These are phyloP conservation scores for Planiliza haematocheilus DNA, from an alignment of 2,113 vertebrate species.

Conservation along the genomic window DNA sequence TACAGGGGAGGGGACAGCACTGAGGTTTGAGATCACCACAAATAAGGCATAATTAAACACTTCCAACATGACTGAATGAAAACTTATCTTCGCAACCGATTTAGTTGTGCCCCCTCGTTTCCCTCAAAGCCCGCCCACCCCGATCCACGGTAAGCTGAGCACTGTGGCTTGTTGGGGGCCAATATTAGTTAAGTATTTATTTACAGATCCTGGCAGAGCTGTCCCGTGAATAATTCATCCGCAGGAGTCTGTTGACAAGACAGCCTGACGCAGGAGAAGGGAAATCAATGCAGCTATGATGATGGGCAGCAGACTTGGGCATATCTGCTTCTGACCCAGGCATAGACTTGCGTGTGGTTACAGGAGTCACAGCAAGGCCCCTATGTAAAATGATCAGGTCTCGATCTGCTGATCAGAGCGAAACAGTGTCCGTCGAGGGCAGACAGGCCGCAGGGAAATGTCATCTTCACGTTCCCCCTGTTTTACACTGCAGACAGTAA, in stretches of 20 bases:
- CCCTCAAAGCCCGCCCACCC: conserved; percentile 10
- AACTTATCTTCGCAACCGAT: conserved; percentile 23
- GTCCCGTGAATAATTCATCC: conserved; percentile 81
- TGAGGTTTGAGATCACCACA: conserved; percentile 25
- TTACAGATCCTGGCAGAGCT: conserved; percentile 73
- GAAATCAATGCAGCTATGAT: conserved; percentile 78
- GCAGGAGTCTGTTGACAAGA: conserved; percentile 78
- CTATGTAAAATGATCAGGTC: conserved; percentile 82
- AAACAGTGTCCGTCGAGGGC: conserved; percentile 75
- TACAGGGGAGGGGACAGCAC: too few species aligned
- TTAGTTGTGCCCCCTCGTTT: conserved; percentile 26
- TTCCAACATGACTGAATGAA: conserved; percentile 7
- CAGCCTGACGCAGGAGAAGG: conserved; percentile 72
- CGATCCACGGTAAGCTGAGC: conserved; percentile 62
- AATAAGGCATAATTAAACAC: conserved; percentile 39
- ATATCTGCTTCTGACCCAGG: conserved; percentile 61
- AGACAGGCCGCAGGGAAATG: conserved; percentile 60
- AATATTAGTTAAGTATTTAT: conserved; percentile 83
- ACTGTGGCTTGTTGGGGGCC: conserved; percentile 63
- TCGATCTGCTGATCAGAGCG: conserved; percentile 76
- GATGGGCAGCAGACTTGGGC: conserved; percentile 74
- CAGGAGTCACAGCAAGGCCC: conserved; percentile 69
- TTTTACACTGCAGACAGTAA: conserved; percentile 58
- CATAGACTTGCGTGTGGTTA: conserved; percentile 48
- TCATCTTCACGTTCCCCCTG: conserved; percentile 55